Conservation (phyloP, 2,888 invertebrate species). For the Epinotia ramella region DNA sequence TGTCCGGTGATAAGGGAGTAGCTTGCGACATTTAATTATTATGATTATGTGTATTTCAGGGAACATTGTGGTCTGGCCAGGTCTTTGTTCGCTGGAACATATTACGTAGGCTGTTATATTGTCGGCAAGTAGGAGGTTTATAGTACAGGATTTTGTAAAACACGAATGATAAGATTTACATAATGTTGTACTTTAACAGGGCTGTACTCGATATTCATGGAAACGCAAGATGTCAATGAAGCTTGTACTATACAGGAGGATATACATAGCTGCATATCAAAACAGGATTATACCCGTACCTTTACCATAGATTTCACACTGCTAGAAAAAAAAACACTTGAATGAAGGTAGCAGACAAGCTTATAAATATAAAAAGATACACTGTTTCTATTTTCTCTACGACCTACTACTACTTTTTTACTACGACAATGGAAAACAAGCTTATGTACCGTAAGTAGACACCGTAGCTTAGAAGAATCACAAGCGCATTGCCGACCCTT, state of each 20-base stretch:
- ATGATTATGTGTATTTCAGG: slow-evolving; percentile 74
- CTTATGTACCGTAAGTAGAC: too few relatives aligned
- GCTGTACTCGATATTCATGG: slow-evolving; percentile 4
- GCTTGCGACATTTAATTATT: slow-evolving; percentile 77
- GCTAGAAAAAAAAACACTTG: too few relatives aligned
- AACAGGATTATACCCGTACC: too few relatives aligned
- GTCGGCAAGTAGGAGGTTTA: slow-evolving; percentile 28
- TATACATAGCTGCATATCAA: background rate
- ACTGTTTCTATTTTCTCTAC: too few relatives aligned
- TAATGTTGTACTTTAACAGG: slow-evolving; percentile 30
- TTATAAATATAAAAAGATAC: too few relatives aligned
- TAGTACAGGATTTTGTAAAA: slow-evolving; percentile 40
- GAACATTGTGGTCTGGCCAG: slow-evolving; percentile 59
- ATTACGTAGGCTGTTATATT: slow-evolving; percentile 32
- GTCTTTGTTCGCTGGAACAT: slow-evolving; percentile 52
- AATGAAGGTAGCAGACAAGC: too few relatives aligned
- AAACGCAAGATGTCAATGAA: slow-evolving; percentile 20
- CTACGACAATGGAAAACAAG: too few relatives aligned
- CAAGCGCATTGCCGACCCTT: too few relatives aligned
- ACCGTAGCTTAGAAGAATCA: too few relatives aligned
- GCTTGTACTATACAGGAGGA: slow-evolving; percentile 5
- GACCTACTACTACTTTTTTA: too few relatives aligned
- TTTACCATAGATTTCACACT: too few relatives aligned
- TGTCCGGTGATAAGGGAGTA: slow-evolving; percentile 68
- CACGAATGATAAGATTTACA: slow-evolving; percentile 36